Evolutionary conservation across 2,113 vertebrate genomes (phyloP), one percentile per base, ranked within the genome.

Genomic region (Coreoperca whiteheadi): DNA sequence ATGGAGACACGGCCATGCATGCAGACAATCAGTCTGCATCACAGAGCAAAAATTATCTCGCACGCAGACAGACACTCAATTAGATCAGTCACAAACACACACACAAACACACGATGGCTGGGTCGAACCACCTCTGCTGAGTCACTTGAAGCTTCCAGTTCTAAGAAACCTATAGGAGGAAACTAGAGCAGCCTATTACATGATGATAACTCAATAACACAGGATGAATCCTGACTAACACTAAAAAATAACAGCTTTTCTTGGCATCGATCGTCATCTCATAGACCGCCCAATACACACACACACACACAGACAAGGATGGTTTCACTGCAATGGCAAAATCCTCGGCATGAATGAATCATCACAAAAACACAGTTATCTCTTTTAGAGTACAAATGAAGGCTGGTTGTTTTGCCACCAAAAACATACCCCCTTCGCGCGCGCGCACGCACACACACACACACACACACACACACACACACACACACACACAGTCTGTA

Each of bases 331-430:
- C 68, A 32, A 79, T 4, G 30, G 71, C 84, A 85, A 63, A 80
- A 61, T 83, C 76, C 41, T 80, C 68, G 56, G 83, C 83, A 83
- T 87, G 83, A 89, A 90, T 91, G 88, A 92, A 90, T 92, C 91
- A 92, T 89, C 91, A 83, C 75, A 86, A 72, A 84, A 82, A 79
- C 81, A 69, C 81, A 57, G 25, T 68, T 51, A 37, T 57, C 78
- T 82, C 48, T 70, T 78, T 84, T 30, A 11, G 65, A 77, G 46
- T 63, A 66, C 57, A 78, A 67, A 72, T 32, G 77, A 59, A 43
- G 60, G 50, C 50, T 59, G 54, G 23, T 59, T 87, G 48, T 77
- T 76, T 51, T 2, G 11, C 10, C 1, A 81, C 60, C 18, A 30
- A 54, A 75, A 68, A 56, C 65, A 70, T 32, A 67, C n/a, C n/a